Percentiles rank a stretch among this genome's conserved stretches.
Conservation (phyloP, 2,888 invertebrate species). For the Agrotis ipsilon region DNA sequence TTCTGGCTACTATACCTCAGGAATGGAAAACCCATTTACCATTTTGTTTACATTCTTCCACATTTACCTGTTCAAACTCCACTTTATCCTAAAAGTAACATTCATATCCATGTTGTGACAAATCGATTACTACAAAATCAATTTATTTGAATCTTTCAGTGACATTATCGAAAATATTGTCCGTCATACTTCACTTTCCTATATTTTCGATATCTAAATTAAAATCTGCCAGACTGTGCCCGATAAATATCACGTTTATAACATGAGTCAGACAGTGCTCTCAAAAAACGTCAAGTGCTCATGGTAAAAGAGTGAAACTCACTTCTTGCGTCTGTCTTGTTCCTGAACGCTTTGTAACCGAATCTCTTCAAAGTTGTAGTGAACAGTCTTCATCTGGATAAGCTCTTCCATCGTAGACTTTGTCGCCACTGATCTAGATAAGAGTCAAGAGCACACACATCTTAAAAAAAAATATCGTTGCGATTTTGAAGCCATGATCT, state of each 20-base stretch:
- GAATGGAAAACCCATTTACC: not conserved
- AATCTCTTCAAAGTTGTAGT: too few species aligned
- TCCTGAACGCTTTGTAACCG: too few species aligned
- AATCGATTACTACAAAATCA: slow-evolving; percentile 1
- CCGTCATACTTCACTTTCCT: not conserved
- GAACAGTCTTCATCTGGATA: too few species aligned
- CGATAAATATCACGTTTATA: not conserved
- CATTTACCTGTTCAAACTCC: slow-evolving; percentile 22
- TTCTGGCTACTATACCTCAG: not conserved
- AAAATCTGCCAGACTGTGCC: not conserved
- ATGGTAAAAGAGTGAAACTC: too few species aligned
- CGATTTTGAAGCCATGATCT: not conserved
- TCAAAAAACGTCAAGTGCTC: too few species aligned
- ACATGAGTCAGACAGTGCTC: not conserved
- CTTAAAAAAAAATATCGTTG: not conserved
- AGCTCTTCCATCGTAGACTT: too few species aligned
- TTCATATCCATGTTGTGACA: not conserved
- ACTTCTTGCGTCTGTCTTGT: too few species aligned
- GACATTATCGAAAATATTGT: not conserved
- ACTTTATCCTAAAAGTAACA: not conserved
- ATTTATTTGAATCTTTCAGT: slow-evolving; percentile 2
- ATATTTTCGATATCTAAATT: not conserved
- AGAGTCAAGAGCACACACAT: too few species aligned
- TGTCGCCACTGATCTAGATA: too few species aligned
- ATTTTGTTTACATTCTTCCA: not conserved